phyloP scores from a whole-genome alignment of 2,888 invertebrate genomes.

The Cataglyphis cursor region DNA sequence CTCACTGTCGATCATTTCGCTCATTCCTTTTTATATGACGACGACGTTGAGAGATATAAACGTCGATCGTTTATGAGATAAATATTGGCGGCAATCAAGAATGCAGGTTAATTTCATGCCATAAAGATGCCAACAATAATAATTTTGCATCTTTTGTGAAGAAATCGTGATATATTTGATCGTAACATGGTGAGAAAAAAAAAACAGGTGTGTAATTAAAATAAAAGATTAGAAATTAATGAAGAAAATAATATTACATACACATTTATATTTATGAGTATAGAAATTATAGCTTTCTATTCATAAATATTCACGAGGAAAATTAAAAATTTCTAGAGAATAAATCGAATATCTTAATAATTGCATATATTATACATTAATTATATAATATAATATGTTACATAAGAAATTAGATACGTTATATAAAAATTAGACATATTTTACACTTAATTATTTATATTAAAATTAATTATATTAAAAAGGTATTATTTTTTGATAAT shows the following conservation, averaged over 20 bases:
- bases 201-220: not conserved
- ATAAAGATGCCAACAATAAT: constrained; percentile 13
- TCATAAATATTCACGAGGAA: not conserved
- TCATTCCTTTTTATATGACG: constrained; percentile 10
- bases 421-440: not conserved
- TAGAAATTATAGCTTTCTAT: not conserved
- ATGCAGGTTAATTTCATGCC: not conserved
- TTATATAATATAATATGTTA: not conserved
- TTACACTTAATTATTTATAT: too few relatives aligned
- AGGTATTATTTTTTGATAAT: not conserved
- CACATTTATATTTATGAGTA: not conserved
- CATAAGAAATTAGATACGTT: not conserved
- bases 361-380: not conserved
- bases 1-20: constrained; percentile 29
- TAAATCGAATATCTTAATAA: not conserved
- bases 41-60: constrained; percentile 34
- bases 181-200: not conserved
- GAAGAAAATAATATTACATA: not conserved
- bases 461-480: not conserved
- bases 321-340: constrained; percentile 5
- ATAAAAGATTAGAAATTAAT: not conserved
- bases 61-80: constrained; percentile 26
- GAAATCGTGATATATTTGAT: constrained; percentile 18
- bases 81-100: constrained; percentile 16
- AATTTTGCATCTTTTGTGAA: not conserved